A percentile compares a stretch with the other conserved stretches of the same genome.
phyloP scores from a whole-genome alignment of 2,113 vertebrate species.

The Charina bottae region DNA sequence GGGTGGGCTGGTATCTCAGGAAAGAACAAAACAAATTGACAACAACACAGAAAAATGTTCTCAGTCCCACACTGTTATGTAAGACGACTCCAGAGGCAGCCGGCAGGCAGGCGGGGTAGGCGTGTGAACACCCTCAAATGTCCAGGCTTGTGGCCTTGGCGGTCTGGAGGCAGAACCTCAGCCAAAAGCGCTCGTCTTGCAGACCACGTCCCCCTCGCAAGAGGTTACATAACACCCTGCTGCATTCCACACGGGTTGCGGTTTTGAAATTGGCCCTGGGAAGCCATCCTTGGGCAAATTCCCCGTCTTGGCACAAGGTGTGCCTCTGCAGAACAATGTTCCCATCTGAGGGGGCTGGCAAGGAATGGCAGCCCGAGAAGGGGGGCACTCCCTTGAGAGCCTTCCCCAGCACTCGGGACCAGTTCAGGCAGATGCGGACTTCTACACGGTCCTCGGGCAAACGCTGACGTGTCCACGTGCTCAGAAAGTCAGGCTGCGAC shows the following conservation, averaged over 20 bases:
- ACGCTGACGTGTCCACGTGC: neutral
- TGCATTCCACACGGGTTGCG: neutral
- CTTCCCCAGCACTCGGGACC: neutral
- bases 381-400: neutral
- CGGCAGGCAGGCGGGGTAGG: neutral
- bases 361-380: neutral
- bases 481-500: neutral
- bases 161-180: neutral
- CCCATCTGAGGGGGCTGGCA: neutral
- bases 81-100: neutral
- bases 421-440: neutral
- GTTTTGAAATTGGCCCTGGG: neutral
- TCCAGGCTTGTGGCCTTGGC: neutral
- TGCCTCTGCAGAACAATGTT: neutral
- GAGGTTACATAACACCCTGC: neutral
- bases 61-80: neutral
- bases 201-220: neutral
- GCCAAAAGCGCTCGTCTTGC: neutral
- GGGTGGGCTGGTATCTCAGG: neutral
- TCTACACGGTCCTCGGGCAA: neutral
- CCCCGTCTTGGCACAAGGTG: neutral
- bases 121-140: neutral
- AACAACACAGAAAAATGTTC: conserved; percentile 25
- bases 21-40: conserved; percentile 21
- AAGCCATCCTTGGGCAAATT: neutral